Conservation (phyloP, 2,797 vertebrate genomes). For the Peromyscus nudipes region DNA sequence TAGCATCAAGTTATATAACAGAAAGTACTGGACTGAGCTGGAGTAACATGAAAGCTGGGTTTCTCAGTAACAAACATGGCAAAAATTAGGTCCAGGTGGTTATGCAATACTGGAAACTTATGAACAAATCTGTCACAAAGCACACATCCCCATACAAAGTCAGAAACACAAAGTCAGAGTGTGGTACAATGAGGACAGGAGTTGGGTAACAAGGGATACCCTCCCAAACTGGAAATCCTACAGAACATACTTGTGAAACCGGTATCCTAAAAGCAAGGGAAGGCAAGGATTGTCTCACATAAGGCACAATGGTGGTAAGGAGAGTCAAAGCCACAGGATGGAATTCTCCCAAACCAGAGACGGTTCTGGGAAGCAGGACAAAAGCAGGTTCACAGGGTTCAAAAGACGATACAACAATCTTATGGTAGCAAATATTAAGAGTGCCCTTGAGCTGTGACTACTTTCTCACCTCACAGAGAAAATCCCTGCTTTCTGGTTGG, state of each 20-base stretch:
- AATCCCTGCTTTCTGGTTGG: not conserved
- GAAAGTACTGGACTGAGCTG: not conserved
- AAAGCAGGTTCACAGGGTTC: not conserved
- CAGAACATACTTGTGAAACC: not conserved
- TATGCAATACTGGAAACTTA: not conserved
- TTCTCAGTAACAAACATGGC: not conserved
- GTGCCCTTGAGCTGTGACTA: too few species aligned
- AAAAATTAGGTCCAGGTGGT: not conserved
- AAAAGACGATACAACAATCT: not conserved
- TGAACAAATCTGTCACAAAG: not conserved
- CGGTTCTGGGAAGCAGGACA: not conserved
- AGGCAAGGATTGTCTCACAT: not conserved
- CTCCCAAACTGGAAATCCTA: not conserved
- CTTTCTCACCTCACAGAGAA: not conserved
- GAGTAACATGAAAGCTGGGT: not conserved
- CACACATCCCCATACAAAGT: not conserved
- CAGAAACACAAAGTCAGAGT: not conserved
- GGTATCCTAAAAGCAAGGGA: not conserved
- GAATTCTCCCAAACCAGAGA: not conserved
- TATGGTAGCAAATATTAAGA: not conserved
- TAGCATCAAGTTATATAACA: not conserved
- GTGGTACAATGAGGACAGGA: not conserved
- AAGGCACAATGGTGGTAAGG: not conserved
- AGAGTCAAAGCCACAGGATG: not conserved
- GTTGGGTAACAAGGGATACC: not conserved